Base-by-base conservation (phyloP, 2,797 vertebrate species). In the Microctenopoma lineatum region DNA sequence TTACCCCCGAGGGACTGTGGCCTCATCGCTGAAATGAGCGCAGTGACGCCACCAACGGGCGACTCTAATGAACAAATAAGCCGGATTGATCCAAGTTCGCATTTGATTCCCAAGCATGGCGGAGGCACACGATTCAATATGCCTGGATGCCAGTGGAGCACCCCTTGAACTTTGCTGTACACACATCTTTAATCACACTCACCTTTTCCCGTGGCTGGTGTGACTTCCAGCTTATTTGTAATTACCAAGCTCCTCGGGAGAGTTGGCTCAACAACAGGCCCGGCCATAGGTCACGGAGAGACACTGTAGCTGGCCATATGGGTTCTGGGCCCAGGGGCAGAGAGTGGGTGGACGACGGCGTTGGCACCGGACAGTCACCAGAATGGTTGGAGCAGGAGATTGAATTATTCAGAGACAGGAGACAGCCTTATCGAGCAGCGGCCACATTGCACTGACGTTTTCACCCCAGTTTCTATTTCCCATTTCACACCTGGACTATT, bases 401-500 rank as follows among this genome's bases (percentile, higher is more conserved):
- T 83, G 84, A 86, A 89, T 86, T 89, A 87, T 85, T 83, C 10
- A 34, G 60, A 75, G 77, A 67, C 79, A 70, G 73, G 67, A 71
- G 76, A 79, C 75, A n/a, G 75, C 65, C 85, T 91, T 90, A 91
- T 92, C 89, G 74, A 87, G 86, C 82, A 9, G 67, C 27, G 14
- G 74, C 79, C 87, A 86, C 87, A 81, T 89, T 73, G 81, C 80
- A 25, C 73, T n/a, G 74, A 83, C 66, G 66, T 81, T 82, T 70
- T 78, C 80, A 73, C 76, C 88, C 84, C 66, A 52, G 68, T 83
- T 90, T 87, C 83, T 87, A 72, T 90, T 90, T 88, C 84, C 89
- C 76, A 90, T 92, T 90, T 90, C 89, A 92, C 88, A 91, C 80
- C 79, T 81, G 84, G 84, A 69, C 85, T 86, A 55, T 74, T 55